A percentile compares a stretch with the other conserved stretches of the same genome.
Evolutionary conservation across 2,797 vertebrate species (phyloP).

Genomic region (Yasuhikotakia modesta): DNA sequence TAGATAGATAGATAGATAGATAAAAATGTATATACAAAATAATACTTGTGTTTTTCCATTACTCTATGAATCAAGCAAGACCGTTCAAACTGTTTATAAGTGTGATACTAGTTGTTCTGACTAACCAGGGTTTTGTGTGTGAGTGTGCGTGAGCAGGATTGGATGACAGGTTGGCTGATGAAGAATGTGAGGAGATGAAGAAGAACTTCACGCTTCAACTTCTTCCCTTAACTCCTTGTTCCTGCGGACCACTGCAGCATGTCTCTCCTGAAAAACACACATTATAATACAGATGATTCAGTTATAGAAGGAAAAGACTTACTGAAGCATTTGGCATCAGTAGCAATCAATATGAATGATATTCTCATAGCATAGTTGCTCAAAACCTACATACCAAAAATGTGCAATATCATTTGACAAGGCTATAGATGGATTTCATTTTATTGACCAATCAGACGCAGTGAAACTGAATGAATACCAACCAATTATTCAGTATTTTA

Average conservation of each 20-base stretch:
- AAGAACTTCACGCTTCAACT: conserved; percentile 84
- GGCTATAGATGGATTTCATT: not conserved
- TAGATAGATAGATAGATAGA: conserved; percentile 57
- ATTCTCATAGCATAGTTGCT: not conserved
- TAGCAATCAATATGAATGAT: not conserved
- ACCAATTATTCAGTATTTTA: not conserved
- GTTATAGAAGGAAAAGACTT: not conserved
- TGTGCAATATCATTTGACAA: not conserved
- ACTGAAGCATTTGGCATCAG: not conserved
- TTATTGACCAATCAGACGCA: not conserved
- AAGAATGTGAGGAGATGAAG: conserved; percentile 54
- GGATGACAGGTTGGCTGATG: conserved; percentile 65
- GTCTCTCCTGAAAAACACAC: conserved; percentile 82
- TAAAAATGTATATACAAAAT: conserved; percentile 73
- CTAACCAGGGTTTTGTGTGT: conserved; percentile 64
- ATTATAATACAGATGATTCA: too few relatives aligned
- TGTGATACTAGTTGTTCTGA: conserved; percentile 52
- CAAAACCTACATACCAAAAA: not conserved
- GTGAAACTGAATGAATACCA: not conserved
- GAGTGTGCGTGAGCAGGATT: conserved; percentile 63
- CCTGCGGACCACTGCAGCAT: conserved; percentile 89
- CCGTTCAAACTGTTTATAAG: conserved; percentile 83
- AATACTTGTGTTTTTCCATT: conserved; percentile 68
- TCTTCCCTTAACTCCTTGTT: conserved; percentile 97
- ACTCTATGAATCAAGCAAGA: conserved; percentile 89